Evolutionary conservation across 1,140 invertebrate species (phyloP).

Genomic region (Trachymyrmex septentrionalis): DNA sequence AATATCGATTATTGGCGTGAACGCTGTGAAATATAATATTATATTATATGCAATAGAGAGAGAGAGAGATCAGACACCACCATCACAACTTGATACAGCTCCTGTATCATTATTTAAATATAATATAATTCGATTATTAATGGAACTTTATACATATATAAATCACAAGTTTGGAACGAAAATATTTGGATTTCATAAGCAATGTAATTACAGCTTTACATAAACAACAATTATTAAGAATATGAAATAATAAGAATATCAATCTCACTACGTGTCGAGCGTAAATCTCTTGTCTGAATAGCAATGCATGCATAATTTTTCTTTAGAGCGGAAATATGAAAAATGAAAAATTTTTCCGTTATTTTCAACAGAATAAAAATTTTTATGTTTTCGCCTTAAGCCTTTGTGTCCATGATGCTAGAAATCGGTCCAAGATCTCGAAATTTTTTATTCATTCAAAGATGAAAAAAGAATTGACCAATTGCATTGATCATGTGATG

Average conservation of each 20-base stretch:
- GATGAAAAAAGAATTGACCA: too few relatives aligned
- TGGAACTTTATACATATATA: not conserved
- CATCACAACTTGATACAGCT: not conserved
- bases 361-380: too few relatives aligned
- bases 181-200: not conserved
- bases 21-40: not conserved
- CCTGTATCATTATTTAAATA: not conserved
- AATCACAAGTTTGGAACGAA: not conserved
- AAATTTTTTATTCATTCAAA: too few relatives aligned
- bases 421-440: too few relatives aligned
- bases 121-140: not conserved
- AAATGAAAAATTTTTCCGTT: too few relatives aligned
- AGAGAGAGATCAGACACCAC: not conserved
- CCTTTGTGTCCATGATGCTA: too few relatives aligned
- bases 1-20: not conserved
- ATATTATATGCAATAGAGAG: not conserved
- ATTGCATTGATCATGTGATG: too few relatives aligned
- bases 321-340: too few relatives aligned
- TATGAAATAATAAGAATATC: slow-evolving; percentile 49
- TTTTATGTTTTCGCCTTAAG: too few relatives aligned
- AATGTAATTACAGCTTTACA: not conserved
- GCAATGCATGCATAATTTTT: too few relatives aligned
- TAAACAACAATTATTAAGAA: slow-evolving; percentile 23
- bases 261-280: not conserved
- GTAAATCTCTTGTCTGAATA: not conserved